phyloP scores from a whole-genome alignment of 2,888 invertebrate species.

The Acrobasis consociella region DNA sequence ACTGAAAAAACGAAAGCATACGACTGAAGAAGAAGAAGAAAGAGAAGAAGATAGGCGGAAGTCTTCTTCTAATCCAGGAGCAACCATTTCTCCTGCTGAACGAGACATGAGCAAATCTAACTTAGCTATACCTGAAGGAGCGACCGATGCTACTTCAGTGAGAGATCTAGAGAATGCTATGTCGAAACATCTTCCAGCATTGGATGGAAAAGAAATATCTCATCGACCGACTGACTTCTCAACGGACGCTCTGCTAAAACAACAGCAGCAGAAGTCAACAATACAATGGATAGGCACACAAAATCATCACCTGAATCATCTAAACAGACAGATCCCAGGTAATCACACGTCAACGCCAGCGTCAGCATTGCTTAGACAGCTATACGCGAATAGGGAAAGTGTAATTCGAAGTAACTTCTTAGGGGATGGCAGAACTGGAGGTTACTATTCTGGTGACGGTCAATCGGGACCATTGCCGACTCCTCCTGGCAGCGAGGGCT shows the following conservation, averaged over 20 bases:
- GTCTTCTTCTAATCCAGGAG: constrained; percentile 69
- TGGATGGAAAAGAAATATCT: constrained; percentile 79
- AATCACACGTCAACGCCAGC: constrained; percentile 88
- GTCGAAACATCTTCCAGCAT: constrained; percentile 94
- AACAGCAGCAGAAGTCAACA: constrained; percentile 88
- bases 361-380: constrained; percentile 92
- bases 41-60: constrained; percentile 75
- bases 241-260: constrained; percentile 91
- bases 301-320: constrained; percentile 83
- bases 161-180: constrained; percentile 97
- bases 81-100: constrained; percentile 70
- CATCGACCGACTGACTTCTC: constrained; percentile 94
- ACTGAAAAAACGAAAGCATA: constrained; percentile 78
- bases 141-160: constrained; percentile 85
- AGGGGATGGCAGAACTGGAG: constrained; percentile 74
- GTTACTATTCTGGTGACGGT: constrained; percentile 81
- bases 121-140: constrained; percentile 64
- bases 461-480: constrained; percentile 92
- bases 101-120: constrained; percentile 69
- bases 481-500: constrained; percentile 94
- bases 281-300: constrained; percentile 98
- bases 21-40: constrained; percentile 69
- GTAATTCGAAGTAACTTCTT: constrained; percentile 94
- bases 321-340: constrained; percentile 83
- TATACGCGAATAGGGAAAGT: constrained; percentile 96